Base-by-base conservation (phyloP, 2,797 vertebrate genomes). In the Hypotaenidia okinawae region DNA sequence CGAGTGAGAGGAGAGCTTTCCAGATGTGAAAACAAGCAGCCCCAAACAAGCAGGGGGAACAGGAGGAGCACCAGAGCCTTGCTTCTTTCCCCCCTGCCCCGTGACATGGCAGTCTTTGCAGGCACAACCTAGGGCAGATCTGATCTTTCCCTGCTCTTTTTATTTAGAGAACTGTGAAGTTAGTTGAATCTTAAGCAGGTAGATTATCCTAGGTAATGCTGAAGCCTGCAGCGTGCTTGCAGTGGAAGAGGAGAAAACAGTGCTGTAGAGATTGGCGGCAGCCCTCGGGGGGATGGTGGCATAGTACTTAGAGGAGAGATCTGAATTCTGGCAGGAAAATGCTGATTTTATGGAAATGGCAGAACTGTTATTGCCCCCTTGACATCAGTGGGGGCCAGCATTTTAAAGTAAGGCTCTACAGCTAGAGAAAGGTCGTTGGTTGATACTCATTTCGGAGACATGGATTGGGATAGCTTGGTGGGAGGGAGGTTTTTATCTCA, bases 151-250 rank as follows among this genome's bases (percentile, higher is more conserved):
- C 17, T 68, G 2, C 45, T 91, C 75, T 54, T 74, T 85, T 74
- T 88, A 69, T 94, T 90, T 82, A 21, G 4, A 39, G 79, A 70
- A 57, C 27, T 7, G 5, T 55, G 61, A 88, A 93, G 73, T 55
- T 90, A 79, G 74, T 69, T 91, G 94, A 84, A 93, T 94, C 55
- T 61, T 69, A 93, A 96, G 80, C 94, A 94, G 93, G 72, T 66
- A 13, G 67, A 35, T 90, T 57, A 81, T 90, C 62, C 58, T n/a
- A 30, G 39, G 68, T 77, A 52, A 3, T 18, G 47, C 62, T 90
- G 85, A 33, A 90, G 76, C 87, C 91, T 73, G 78, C 37, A 27
- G 70, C 30, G 1, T 52, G 52, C 57, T 78, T 32, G 33, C 67
- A 68, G 87, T 90, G 14, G 9, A 61, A 77, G 75, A 77, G 85